A percentile compares a stretch with the other conserved stretches of the same genome.
These are phyloP conservation scores for Probosciger aterrimus DNA, from an alignment of 2,113 vertebrate species.

Conservation along the genomic window DNA sequence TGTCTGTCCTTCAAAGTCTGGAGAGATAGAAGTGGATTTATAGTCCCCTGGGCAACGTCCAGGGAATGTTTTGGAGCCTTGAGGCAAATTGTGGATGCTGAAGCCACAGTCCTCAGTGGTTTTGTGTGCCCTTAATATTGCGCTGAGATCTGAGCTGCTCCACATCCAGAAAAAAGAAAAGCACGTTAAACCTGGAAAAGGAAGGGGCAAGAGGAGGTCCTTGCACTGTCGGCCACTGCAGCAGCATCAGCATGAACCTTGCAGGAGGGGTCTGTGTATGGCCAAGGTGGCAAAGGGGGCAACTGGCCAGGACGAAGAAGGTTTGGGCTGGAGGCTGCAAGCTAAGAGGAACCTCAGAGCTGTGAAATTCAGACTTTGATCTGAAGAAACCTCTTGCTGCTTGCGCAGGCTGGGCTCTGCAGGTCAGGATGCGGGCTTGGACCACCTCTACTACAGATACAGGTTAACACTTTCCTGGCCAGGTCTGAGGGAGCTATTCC, in stretches of 20 bases:
- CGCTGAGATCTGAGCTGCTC: background rate
- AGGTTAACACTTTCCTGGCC: background rate
- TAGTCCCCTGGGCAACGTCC: constrained; percentile 24
- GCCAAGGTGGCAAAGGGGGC: background rate
- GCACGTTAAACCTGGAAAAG: background rate
- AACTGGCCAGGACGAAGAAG: background rate
- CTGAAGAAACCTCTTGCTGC: background rate
- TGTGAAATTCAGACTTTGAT: background rate
- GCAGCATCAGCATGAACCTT: background rate
- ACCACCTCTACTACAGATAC: background rate
- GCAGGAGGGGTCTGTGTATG: rapidly evolving
- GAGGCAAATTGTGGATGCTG: background rate
- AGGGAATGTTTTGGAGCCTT: constrained; percentile 40
- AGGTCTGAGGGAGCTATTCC: background rate
- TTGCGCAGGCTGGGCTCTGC: background rate
- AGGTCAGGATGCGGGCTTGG: background rate
- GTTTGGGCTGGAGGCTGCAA: background rate
- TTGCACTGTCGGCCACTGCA: too few relatives aligned
- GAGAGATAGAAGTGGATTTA: constrained; percentile 39
- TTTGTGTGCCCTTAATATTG: background rate
- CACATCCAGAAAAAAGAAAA: background rate
- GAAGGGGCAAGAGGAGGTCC: background rate
- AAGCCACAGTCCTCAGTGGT: background rate
- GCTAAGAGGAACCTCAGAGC: background rate
- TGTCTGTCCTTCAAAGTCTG: constrained; percentile 41